phyloP scores from a whole-genome alignment of 2,888 invertebrate genomes.

The Drosophila algonquin region DNA sequence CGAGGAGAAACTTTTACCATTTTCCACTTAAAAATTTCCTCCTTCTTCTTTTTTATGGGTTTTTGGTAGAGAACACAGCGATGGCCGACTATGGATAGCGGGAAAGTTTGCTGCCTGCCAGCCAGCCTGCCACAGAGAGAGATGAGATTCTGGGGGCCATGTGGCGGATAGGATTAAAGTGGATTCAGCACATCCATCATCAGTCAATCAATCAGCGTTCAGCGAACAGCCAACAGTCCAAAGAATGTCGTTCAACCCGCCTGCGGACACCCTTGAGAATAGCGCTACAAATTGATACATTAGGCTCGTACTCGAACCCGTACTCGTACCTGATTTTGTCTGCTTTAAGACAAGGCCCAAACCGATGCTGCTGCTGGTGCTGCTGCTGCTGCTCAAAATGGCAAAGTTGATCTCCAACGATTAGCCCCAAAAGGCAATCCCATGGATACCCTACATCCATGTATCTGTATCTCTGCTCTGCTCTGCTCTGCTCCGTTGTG shows the following conservation, averaged over 20 bases:
- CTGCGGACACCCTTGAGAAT: slow-evolving; percentile 67
- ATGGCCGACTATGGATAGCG: slow-evolving; percentile 45
- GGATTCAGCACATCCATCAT: slow-evolving; percentile 7
- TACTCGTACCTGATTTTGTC: slow-evolving; percentile 47
- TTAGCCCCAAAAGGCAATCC: slow-evolving; percentile 68
- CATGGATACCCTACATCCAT: slow-evolving; percentile 60
- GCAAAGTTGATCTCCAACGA: slow-evolving; percentile 64
- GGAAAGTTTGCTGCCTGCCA: slow-evolving; percentile 47
- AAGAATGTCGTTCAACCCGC: slow-evolving; percentile 60
- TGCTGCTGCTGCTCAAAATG: slow-evolving; percentile 56
- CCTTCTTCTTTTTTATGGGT: slow-evolving; percentile 19
- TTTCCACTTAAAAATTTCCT: slow-evolving; percentile 15
- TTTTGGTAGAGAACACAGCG: slow-evolving; percentile 46
- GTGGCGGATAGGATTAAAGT: slow-evolving; percentile 2
- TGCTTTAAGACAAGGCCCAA: slow-evolving; percentile 66
- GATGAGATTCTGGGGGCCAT: background rate
- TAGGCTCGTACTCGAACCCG: slow-evolving; percentile 21
- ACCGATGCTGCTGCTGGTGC: background rate
- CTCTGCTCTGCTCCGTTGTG: background rate
- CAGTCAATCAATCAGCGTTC: slow-evolving; percentile 2
- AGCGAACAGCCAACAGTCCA: slow-evolving; percentile 2
- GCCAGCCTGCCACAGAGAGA: background rate
- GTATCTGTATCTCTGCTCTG: slow-evolving; percentile 2
- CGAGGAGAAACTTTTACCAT: slow-evolving; percentile 62
- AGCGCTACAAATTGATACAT: slow-evolving; percentile 64